phyloP scores from a whole-genome alignment of 64 coral and sea anemone genomes.

The Catalaphyllia jardinei region DNA sequence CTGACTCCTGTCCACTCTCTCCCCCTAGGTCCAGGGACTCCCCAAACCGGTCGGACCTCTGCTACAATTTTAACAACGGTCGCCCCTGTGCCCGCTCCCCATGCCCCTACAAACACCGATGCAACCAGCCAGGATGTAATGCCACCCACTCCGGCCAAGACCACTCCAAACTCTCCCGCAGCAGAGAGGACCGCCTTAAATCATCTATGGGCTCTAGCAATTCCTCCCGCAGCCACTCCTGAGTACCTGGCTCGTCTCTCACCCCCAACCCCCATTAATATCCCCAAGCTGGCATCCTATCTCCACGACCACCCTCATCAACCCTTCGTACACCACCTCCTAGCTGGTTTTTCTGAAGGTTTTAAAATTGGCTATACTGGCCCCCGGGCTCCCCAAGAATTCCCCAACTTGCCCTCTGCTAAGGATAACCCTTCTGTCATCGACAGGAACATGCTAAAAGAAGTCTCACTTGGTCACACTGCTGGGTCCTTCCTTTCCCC shows the following conservation, averaged over 20 bases:
- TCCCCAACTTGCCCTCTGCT: not conserved
- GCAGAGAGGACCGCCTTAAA: not conserved
- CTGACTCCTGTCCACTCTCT: not conserved
- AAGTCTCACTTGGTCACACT: conserved; percentile 2
- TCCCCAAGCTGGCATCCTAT: not conserved
- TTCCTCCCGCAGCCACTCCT: not conserved
- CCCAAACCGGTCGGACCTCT: not conserved
- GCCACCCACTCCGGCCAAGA: not conserved
- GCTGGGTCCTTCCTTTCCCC: conserved; percentile 20
- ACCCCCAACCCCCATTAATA: not conserved
- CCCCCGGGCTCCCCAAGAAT: not conserved
- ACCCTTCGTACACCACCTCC: not conserved
- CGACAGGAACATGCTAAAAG: not conserved
- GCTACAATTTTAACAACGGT: not conserved
- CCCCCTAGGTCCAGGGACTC: not conserved
- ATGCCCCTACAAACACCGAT: not conserved
- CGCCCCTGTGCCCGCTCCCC: not conserved
- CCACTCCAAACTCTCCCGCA: not conserved
- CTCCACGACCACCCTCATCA: not conserved
- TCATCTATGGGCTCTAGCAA: not conserved
- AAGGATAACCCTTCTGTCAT: not conserved
- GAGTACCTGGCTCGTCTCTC: not conserved
- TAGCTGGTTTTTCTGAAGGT: not conserved
- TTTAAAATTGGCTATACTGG: conserved; percentile 2
- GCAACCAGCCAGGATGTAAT: not conserved